A percentile compares a stretch with the other conserved stretches of the same genome.
These are phyloP conservation scores for Lasioglossum villosulum DNA, from an alignment of 2,888 invertebrate genomes.

Conservation along the genomic window DNA sequence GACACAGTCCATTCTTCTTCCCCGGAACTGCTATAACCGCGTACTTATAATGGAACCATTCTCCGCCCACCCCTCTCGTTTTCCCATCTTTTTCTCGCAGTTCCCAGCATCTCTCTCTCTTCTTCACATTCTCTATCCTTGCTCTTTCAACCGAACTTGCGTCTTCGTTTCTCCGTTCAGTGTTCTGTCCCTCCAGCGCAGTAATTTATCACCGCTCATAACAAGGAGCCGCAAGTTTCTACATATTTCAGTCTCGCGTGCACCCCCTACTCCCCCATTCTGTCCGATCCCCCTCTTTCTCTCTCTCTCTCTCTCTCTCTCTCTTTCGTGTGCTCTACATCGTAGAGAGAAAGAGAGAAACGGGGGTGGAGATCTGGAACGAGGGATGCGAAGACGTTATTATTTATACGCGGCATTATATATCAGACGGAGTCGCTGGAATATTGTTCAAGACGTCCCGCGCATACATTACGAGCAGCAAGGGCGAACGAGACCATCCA, in stretches of 20 bases:
- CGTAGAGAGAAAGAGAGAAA: background rate
- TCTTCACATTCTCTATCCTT: background rate
- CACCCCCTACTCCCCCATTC: conserved; percentile 64
- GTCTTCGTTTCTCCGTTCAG: conserved; percentile 25
- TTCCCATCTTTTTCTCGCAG: conserved; percentile 44
- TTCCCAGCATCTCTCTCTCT: background rate
- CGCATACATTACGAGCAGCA: conserved; percentile 79
- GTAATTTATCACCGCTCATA: conserved; percentile 82
- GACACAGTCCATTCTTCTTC: conserved; percentile 60
- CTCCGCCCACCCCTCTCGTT: conserved; percentile 36
- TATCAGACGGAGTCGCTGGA: conserved; percentile 78
- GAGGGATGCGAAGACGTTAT: conserved; percentile 71
- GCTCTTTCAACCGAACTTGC: background rate
- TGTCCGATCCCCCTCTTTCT: conserved; percentile 15
- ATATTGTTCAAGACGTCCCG: conserved; percentile 82
- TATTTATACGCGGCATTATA: conserved; percentile 82
- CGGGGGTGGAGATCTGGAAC: conserved; percentile 32
- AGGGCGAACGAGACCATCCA: conserved; percentile 41
- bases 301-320: background rate
- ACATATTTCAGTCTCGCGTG: conserved; percentile 79
- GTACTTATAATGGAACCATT: conserved; percentile 73
- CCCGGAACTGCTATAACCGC: conserved; percentile 61
- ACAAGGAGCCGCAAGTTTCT: conserved; percentile 82
- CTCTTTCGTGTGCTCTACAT: conserved; percentile 2
- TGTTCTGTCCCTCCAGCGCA: conserved; percentile 34